Evolutionary conservation across 2,888 invertebrate species (phyloP).

Genomic region (Griposia aprilina): DNA sequence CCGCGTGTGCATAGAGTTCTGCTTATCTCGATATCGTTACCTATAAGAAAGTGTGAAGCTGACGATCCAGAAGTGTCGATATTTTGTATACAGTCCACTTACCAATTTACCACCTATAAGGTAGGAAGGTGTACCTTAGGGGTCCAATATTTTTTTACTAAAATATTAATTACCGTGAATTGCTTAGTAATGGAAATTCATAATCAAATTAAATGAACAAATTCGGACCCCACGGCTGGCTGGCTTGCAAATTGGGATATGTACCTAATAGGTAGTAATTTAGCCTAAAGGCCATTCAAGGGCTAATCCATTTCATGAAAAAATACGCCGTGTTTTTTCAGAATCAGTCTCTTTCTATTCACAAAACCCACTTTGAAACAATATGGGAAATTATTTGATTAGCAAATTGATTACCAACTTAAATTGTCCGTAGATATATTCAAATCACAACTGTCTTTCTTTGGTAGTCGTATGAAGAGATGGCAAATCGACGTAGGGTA

Average conservation of each 20-base stretch:
- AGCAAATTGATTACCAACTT: neutral
- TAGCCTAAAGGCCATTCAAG: slow-evolving; percentile 8
- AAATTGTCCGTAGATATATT: neutral
- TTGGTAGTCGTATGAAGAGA: neutral
- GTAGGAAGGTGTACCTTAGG: no score
- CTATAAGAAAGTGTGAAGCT: neutral
- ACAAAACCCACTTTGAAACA: neutral
- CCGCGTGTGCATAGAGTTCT: slow-evolving; percentile 5
- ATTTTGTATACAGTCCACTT: neutral
- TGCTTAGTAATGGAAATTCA: slow-evolving; percentile 23
- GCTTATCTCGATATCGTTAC: slow-evolving; percentile 13
- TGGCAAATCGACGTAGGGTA: neutral
- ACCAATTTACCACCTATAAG: neutral
- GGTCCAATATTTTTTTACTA: neutral
- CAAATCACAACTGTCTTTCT: neutral
- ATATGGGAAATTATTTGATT: neutral
- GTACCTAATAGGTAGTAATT: slow-evolving; percentile 25
- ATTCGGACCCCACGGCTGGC: slow-evolving; percentile 16
- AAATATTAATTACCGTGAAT: neutral
- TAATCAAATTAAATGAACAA: slow-evolving; percentile 41
- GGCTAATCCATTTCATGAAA: neutral
- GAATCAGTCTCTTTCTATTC: neutral
- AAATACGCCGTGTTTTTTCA: slow-evolving; percentile 3
- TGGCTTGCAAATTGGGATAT: slow-evolving; percentile 40
- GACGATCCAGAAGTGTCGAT: slow-evolving; percentile 2